Evolutionary conservation across 2,888 invertebrate genomes (phyloP).

Genomic region (Baccha elongata): DNA sequence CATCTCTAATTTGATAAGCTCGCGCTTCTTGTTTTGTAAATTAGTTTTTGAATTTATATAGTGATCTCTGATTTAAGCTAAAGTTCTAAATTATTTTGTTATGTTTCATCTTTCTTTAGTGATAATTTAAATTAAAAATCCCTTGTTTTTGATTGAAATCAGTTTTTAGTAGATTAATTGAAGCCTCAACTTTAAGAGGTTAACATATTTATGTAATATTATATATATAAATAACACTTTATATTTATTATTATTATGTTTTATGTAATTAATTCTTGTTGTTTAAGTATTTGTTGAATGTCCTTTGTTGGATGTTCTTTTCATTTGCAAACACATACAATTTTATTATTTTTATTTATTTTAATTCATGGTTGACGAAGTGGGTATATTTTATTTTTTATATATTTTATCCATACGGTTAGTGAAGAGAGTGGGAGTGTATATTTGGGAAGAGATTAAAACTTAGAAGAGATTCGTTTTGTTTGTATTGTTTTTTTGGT

Average conservation of each 20-base stretch:
- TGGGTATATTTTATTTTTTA: constrained; percentile 1
- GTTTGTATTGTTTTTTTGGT: constrained; percentile 34
- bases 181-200: constrained; percentile 49
- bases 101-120: not conserved
- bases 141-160: constrained; percentile 61
- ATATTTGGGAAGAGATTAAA: constrained; percentile 49
- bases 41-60: constrained; percentile 17
- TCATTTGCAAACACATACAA: constrained; percentile 45
- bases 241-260: constrained; percentile 13
- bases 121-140: constrained; percentile 35
- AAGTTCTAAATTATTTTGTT: not conserved
- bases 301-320: constrained; percentile 66
- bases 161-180: constrained; percentile 39
- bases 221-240: constrained; percentile 10
- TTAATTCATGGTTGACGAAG: constrained; percentile 12
- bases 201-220: constrained; percentile 31
- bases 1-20: constrained; percentile 5
- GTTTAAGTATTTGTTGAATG: constrained; percentile 72
- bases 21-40: not conserved
- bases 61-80: constrained; percentile 21
- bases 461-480: constrained; percentile 67
- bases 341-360: constrained; percentile 17
- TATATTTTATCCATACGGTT: constrained; percentile 57
- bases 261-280: constrained; percentile 37
- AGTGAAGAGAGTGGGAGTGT: constrained; percentile 57